Percentiles rank a stretch among this genome's conserved stretches.
phyloP scores from a whole-genome alignment of 2,888 invertebrate species.

The Archips xylosteana region DNA sequence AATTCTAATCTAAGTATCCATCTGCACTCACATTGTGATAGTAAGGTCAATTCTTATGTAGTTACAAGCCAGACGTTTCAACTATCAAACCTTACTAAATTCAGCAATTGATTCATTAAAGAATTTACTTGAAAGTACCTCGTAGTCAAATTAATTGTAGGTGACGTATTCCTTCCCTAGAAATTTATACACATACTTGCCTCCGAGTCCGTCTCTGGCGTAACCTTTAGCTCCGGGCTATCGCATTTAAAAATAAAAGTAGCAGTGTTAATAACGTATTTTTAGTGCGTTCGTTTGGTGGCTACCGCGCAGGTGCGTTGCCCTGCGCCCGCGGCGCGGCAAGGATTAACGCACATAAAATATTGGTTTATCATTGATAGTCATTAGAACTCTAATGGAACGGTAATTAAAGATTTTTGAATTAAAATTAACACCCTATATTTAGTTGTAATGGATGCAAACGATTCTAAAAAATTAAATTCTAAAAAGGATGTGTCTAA shows the following conservation, averaged over 20 bases:
- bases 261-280: conserved; percentile 80
- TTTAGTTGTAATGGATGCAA: not conserved
- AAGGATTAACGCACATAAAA: conserved; percentile 37
- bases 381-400: conserved; percentile 24
- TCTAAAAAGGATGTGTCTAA: too few relatives aligned
- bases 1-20: too few relatives aligned
- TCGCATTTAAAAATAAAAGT: conserved; percentile 82
- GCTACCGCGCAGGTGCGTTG: conserved; percentile 67
- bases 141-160: too few relatives aligned
- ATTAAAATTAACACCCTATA: conserved; percentile 18
- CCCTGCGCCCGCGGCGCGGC: conserved; percentile 36
- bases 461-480: too few relatives aligned
- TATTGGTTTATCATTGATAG: conserved; percentile 40
- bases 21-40: too few relatives aligned
- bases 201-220: conserved; percentile 64
- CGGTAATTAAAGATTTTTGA: conserved; percentile 30
- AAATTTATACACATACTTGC: too few relatives aligned
- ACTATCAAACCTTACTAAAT: too few relatives aligned
- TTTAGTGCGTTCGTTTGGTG: conserved; percentile 67
- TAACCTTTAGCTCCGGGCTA: conserved; percentile 84
- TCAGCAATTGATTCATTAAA: too few relatives aligned
- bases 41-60: too few relatives aligned
- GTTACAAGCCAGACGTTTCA: too few relatives aligned
- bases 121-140: too few relatives aligned
- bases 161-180: not conserved